A percentile compares a stretch with the other conserved stretches of the same genome.
Conservation (phyloP, 1,140 invertebrate species). For the Drosophila pruinosa region DNA sequence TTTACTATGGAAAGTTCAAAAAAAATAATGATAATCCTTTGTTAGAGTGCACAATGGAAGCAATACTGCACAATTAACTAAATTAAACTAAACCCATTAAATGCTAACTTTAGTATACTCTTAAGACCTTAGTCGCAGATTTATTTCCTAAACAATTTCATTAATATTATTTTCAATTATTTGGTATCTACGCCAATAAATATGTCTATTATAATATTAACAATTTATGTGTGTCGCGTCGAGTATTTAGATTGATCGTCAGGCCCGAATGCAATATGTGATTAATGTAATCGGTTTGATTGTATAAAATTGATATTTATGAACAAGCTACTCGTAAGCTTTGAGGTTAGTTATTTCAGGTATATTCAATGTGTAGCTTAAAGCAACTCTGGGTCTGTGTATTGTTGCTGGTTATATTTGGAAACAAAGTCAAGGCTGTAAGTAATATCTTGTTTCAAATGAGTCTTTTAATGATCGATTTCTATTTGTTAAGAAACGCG, state of each 20-base stretch:
- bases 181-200: background rate
- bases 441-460: background rate
- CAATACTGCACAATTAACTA: background rate
- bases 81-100: background rate
- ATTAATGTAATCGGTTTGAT: background rate
- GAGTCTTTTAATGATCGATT: background rate
- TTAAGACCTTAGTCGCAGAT: too few relatives aligned
- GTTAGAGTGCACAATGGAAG: constrained; percentile 55
- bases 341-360: background rate
- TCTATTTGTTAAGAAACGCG: constrained; percentile 26
- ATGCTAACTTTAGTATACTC: too few relatives aligned
- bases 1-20: constrained; percentile 52
- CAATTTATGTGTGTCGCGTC: background rate
- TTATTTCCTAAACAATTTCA: background rate
- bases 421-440: constrained; percentile 23
- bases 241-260: constrained; percentile 1
- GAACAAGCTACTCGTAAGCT: background rate
- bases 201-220: background rate
- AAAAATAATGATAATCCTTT: constrained; percentile 1
- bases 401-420: background rate
- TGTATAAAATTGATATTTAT: background rate
- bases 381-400: background rate
- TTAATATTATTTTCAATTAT: background rate
- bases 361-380: background rate
- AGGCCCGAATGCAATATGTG: background rate